Percentiles rank a stretch among this genome's conserved stretches.
Conservation (phyloP, 2,797 vertebrate species). For the Microcaecilia unicolor region DNA sequence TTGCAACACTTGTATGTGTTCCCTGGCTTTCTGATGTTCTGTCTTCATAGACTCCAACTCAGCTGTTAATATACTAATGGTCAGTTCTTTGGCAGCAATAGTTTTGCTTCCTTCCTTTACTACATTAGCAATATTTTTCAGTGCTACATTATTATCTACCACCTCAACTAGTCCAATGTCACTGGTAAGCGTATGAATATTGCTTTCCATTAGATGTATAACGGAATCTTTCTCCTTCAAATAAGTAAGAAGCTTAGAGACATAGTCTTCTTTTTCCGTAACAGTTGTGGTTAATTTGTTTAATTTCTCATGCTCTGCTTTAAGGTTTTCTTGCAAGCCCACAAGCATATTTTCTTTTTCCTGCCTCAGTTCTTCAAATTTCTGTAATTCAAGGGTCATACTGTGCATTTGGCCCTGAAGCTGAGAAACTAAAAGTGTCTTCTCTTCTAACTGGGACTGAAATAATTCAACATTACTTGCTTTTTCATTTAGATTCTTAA, state of each 20-base stretch:
- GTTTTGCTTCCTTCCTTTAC: conserved; percentile 58
- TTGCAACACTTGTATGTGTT: conserved; percentile 56
- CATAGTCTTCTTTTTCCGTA: conserved; percentile 41
- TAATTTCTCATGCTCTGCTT: conserved; percentile 42
- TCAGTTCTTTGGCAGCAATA: conserved; percentile 40
- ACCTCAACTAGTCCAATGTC: conserved; percentile 39
- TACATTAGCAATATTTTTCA: conserved; percentile 33
- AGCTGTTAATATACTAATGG: conserved; percentile 42
- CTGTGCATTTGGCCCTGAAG: conserved; percentile 41
- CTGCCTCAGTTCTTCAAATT: conserved; percentile 22
- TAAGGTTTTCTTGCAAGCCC: conserved; percentile 63
- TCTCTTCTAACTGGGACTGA: conserved; percentile 51
- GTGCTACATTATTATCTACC: conserved; percentile 33
- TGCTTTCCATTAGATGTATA: conserved; percentile 30
- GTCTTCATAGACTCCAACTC: conserved; percentile 60
- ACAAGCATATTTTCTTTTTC: conserved; percentile 57
- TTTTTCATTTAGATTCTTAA: conserved; percentile 46
- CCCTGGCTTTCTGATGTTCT: conserved; percentile 55
- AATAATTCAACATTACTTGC: conserved; percentile 49
- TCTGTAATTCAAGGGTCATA: conserved; percentile 18
- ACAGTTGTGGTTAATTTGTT: conserved; percentile 40
- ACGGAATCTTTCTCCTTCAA: conserved; percentile 33
- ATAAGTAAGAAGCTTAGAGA: conserved; percentile 37
- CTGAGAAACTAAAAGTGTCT: conserved; percentile 43
- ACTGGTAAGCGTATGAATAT: conserved; percentile 33